phyloP scores from a whole-genome alignment of 2,113 vertebrate species.

The Psilopogon haemacephalus region DNA sequence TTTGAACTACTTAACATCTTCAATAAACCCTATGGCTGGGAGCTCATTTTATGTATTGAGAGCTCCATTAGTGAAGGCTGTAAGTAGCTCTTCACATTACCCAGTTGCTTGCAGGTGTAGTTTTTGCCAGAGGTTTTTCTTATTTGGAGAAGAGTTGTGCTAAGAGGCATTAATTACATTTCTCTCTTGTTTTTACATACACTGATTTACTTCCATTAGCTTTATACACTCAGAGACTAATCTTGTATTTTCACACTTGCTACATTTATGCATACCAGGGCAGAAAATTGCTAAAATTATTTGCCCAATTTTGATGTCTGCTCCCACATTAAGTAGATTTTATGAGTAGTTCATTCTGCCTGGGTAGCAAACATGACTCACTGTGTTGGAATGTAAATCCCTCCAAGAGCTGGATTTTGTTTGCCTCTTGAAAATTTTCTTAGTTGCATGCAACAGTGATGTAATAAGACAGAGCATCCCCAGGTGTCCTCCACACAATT shows the following conservation, averaged over 20 bases:
- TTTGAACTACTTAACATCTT: neutral
- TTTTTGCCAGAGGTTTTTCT: neutral
- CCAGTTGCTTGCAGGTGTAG: neutral
- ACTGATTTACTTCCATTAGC: neutral
- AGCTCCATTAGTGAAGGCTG: neutral
- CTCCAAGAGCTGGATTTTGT: neutral
- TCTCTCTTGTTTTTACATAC: neutral
- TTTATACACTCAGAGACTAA: neutral
- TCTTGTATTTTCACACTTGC: neutral
- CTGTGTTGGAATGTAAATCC: neutral
- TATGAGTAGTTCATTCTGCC: neutral
- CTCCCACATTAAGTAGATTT: neutral
- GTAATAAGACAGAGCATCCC: neutral
- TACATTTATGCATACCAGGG: neutral
- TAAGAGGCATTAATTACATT: neutral
- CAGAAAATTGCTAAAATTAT: neutral
- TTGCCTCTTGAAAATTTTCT: neutral
- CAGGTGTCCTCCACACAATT: neutral
- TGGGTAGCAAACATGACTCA: neutral
- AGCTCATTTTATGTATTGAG: conserved; percentile 11
- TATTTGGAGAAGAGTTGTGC: neutral
- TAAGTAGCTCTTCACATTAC: neutral
- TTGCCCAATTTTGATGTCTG: neutral
- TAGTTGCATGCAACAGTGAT: neutral
- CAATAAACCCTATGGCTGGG: neutral